A percentile compares a stretch with the other conserved stretches of the same genome.
phyloP scores from a whole-genome alignment of 1,140 invertebrate species.

The Eubasilissa regina region DNA sequence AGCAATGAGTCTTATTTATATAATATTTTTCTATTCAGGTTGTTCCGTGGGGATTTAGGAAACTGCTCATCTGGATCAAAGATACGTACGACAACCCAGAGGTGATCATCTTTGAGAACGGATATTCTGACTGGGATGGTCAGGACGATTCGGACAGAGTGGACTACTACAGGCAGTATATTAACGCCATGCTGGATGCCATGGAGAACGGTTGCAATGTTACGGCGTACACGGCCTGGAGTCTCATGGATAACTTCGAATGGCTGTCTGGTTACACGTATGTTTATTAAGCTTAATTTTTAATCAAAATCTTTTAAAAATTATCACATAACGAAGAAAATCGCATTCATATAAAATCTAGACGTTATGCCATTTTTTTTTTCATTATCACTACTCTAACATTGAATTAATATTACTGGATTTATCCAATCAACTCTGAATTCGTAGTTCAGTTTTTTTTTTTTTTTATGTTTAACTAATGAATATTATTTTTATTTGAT shows the following conservation, averaged over 20 bases:
- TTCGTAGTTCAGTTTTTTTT: too few relatives aligned
- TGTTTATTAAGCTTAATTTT: constrained; percentile 48
- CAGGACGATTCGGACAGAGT: constrained; percentile 65
- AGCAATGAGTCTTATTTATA: neutral
- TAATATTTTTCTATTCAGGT: constrained; percentile 61
- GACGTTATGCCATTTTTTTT: too few relatives aligned
- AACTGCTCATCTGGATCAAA: constrained; percentile 76
- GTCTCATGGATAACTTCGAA: constrained; percentile 83
- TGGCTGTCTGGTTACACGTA: constrained; percentile 76
- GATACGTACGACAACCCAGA: constrained; percentile 75
- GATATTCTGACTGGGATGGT: constrained; percentile 67
- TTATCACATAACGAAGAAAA: too few relatives aligned
- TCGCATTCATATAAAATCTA: too few relatives aligned
- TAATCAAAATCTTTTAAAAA: too few relatives aligned
- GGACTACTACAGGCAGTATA: constrained; percentile 71
- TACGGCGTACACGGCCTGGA: constrained; percentile 79
- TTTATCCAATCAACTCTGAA: too few relatives aligned
- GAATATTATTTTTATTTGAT: constrained; percentile 48
- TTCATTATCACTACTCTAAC: too few relatives aligned
- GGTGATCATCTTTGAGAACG: constrained; percentile 81
- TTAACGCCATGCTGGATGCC: constrained; percentile 78
- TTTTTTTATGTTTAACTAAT: neutral
- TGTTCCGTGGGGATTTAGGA: constrained; percentile 76
- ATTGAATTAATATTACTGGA: too few relatives aligned
- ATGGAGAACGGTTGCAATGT: constrained; percentile 79